These are phyloP conservation scores for Saturnia japonica DNA, from an alignment of 2,888 invertebrate species.

Conservation along the genomic window DNA sequence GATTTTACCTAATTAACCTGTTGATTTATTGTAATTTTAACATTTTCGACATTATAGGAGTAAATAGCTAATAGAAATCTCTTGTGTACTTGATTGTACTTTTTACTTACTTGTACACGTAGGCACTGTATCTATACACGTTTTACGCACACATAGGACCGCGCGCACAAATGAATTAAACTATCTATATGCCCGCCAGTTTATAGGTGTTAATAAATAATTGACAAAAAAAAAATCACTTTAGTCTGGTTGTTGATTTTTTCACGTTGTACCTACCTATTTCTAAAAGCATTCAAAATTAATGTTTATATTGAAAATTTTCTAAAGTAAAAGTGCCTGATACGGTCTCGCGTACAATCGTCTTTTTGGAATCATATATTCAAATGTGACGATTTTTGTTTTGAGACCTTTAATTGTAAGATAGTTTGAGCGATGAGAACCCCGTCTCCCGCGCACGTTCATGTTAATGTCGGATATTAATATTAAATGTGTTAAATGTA, in stretches of 20 bases:
- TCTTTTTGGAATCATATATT: conserved; percentile 17
- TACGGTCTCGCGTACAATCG: conserved; percentile 16
- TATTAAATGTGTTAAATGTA: conserved; percentile 60
- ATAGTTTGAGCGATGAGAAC: conserved; percentile 26
- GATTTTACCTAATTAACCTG: too few relatives aligned
- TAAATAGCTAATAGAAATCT: too few relatives aligned
- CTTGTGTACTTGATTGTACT: too few relatives aligned
- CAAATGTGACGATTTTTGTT: conserved; percentile 16
- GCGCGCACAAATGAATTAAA: too few relatives aligned
- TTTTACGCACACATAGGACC: too few relatives aligned
- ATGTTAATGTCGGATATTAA: conserved; percentile 52
- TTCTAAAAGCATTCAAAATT: background rate
- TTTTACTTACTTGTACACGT: too few relatives aligned
- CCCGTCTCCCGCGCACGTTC: conserved; percentile 53
- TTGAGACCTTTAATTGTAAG: conserved; percentile 24
- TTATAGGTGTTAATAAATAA: too few relatives aligned
- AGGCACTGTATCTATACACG: too few relatives aligned
- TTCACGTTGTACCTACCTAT: conserved; percentile 8
- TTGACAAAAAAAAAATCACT: background rate
- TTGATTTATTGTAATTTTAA: too few relatives aligned
- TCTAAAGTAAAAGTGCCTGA: conserved; percentile 10
- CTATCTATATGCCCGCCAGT: too few relatives aligned
- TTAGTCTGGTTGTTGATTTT: background rate
- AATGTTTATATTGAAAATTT: background rate
- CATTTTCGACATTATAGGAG: too few relatives aligned